Base-by-base conservation (phyloP, 2,113 vertebrate genomes). In the Aspiorhynchus laticeps region DNA sequence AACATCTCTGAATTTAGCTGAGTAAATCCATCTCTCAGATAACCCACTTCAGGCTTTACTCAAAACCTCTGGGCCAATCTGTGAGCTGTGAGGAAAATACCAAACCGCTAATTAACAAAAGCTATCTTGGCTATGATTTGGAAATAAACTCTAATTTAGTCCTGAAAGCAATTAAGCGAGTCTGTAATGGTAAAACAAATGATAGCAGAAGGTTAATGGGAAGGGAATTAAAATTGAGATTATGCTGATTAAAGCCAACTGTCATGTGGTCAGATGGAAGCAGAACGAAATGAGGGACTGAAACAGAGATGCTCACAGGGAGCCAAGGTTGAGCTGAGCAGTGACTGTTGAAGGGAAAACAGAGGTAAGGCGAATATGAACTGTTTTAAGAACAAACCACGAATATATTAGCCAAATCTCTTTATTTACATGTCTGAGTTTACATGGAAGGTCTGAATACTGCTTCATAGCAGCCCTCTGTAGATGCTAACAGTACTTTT, bases 111-210 rank as follows among this genome's bases (percentile, higher is more conserved):
- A 95, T 95, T 95, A 94, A 93, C 91, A 88, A 88, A 86, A 90
- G 89, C 91, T 92, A 92, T 93, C 90, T 87, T 82, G 71, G 88
- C 91, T 90, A 90, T 91, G 91, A 94, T 93, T 92, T 93, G 56
- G 90, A 94, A 93, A 93, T 93, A 93, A 94, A 93, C 90, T 75
- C 85, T 91, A 92, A 94, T 94, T 94, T 91, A 92, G 92, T 89
- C 87, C 89, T 88, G 92, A 92, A 93, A 92, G 91, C 93, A 94
- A 93, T 94, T 94, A 91, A 86, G 83, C 83, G 24, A 76, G 88
- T 76, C 89, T 91, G 89, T 93, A 93, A 94, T 93, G 91, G 91
- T 93, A 93, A 93, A 94, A 94, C 93, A 95, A 95, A 94, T 65
- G 81, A 91, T 92, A 92, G 90, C 89, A 90, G 89, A 91, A 95